Evolutionary conservation across 2,113 vertebrate species (phyloP).

Genomic region (Abramis brama): DNA sequence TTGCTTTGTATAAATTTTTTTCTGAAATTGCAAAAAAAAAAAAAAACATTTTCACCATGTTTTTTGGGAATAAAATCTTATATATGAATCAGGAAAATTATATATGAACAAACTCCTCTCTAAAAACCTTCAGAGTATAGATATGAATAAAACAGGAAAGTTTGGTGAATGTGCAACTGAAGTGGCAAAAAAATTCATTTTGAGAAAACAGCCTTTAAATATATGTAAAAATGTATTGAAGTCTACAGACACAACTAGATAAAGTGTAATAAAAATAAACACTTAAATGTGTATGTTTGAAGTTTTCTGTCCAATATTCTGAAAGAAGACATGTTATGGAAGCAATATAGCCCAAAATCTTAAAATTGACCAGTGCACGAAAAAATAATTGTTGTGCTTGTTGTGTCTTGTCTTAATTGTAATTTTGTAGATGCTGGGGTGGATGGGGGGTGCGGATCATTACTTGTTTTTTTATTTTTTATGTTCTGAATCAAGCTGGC

Average conservation of each 20-base stretch:
- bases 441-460: neutral
- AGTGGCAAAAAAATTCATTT: no score
- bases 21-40: neutral
- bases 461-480: neutral
- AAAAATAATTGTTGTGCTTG: neutral
- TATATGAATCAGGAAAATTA: neutral
- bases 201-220: neutral
- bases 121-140: neutral
- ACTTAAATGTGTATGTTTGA: neutral
- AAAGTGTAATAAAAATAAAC: neutral
- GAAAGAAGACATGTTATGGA: neutral
- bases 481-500: conserved; percentile 74
- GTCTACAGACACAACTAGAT: neutral
- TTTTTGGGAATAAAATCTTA: conserved; percentile 59
- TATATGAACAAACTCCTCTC: neutral
- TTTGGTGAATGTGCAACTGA: no score
- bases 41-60: conserved; percentile 57
- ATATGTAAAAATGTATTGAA: neutral
- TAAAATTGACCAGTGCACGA: neutral
- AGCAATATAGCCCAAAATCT: neutral
- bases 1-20: neutral
- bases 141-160: no score
- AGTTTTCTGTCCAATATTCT: neutral
- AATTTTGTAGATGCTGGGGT: neutral
- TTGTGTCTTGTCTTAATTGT: neutral